These are phyloP conservation scores for Cromileptes altivelis DNA, from an alignment of 2,113 vertebrate species.

Conservation along the genomic window DNA sequence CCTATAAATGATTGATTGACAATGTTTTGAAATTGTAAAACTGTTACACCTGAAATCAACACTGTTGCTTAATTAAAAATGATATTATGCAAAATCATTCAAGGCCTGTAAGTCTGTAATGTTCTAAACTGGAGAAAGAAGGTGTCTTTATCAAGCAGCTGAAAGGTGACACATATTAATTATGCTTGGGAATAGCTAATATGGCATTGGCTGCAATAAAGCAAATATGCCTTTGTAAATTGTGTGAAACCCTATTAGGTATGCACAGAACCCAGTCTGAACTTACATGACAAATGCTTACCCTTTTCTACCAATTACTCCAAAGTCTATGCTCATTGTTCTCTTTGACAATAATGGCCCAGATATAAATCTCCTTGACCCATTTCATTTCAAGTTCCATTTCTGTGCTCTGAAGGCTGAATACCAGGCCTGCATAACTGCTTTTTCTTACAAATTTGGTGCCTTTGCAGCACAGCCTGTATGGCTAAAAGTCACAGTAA, in stretches of 20 bases:
- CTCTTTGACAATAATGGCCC: slow-evolving; percentile 71
- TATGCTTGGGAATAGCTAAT: slow-evolving; percentile 34
- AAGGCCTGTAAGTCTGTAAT: neutral
- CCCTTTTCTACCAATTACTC: slow-evolving; percentile 73
- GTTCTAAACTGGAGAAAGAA: neutral
- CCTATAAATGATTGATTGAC: neutral
- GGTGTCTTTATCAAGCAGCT: slow-evolving; percentile 26
- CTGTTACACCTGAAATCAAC: neutral
- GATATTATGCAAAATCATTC: neutral
- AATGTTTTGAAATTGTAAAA: neutral
- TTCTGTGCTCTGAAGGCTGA: slow-evolving; percentile 39
- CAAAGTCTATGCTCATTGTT: slow-evolving; percentile 68
- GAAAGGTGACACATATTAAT: slow-evolving; percentile 44
- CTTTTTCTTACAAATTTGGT: slow-evolving; percentile 50
- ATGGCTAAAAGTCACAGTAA: neutral
- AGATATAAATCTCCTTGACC: slow-evolving; percentile 81
- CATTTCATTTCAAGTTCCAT: slow-evolving; percentile 67
- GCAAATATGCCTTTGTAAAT: slow-evolving; percentile 54
- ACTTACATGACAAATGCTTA: slow-evolving; percentile 69
- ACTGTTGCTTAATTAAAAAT: neutral
- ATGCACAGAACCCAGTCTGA: slow-evolving; percentile 56
- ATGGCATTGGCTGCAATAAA: slow-evolving; percentile 38
- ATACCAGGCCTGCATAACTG: slow-evolving; percentile 29
- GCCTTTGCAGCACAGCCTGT: slow-evolving; percentile 33
- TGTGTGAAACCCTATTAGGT: slow-evolving; percentile 62